A percentile compares a stretch with the other conserved stretches of the same genome.
These are phyloP conservation scores for Seladonia tumulorum DNA, from an alignment of 2,888 invertebrate species.

Conservation along the genomic window DNA sequence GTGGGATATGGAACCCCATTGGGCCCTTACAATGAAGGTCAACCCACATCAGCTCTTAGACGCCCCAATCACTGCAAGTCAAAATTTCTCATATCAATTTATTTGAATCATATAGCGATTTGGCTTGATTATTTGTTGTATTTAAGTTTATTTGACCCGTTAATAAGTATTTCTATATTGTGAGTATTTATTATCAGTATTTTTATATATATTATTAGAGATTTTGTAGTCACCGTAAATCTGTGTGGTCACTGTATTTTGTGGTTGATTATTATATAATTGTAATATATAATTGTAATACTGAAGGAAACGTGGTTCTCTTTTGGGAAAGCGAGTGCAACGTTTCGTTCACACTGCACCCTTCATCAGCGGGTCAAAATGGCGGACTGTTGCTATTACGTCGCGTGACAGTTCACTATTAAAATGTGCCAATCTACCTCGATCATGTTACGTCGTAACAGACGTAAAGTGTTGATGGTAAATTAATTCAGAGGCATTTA, in stretches of 20 bases:
- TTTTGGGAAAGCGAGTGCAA: background rate
- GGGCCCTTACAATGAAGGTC: background rate
- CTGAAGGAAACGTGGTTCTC: background rate
- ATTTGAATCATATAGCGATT: no score
- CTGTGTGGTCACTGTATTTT: background rate
- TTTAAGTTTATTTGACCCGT: no score
- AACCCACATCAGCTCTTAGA: no score
- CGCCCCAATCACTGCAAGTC: no score
- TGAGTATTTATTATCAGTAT: no score
- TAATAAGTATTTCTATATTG: no score
- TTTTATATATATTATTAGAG: no score
- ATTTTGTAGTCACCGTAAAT: no score
- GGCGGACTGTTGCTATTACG: background rate
- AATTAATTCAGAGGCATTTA: background rate
- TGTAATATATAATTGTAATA: background rate
- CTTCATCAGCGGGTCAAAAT: background rate
- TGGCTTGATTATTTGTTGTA: no score
- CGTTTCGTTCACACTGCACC: background rate
- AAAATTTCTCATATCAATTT: no score
- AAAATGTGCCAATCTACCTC: background rate
- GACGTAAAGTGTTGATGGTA: constrained; percentile 1
- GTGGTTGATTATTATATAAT: background rate
- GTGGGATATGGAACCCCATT: background rate
- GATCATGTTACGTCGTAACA: background rate
- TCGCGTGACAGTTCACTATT: background rate